Evolutionary conservation across 2,113 vertebrate genomes (phyloP).

Genomic region (Podarcis muralis): DNA sequence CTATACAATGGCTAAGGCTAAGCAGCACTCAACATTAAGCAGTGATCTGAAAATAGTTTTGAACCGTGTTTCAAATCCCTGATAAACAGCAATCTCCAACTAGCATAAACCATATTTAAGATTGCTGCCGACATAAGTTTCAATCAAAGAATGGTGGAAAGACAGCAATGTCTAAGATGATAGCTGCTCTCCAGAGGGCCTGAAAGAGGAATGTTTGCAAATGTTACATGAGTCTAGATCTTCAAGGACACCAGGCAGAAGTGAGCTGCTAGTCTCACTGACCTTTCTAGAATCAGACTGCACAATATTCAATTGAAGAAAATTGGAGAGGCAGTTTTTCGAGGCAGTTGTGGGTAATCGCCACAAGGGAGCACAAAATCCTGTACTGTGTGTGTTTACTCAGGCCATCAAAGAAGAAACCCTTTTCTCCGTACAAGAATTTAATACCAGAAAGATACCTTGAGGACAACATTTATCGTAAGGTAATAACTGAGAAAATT

Average conservation of each 20-base stretch:
- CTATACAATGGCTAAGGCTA: not conserved
- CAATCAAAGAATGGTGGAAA: not conserved
- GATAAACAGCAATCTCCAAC: not conserved
- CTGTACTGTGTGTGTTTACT: not conserved
- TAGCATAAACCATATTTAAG: not conserved
- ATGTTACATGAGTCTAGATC: not conserved
- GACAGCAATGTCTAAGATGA: not conserved
- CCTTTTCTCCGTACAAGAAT: slow-evolving; percentile 27
- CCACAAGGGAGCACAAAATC: slow-evolving; percentile 1
- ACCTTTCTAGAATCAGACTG: not conserved
- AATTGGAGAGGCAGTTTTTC: not conserved
- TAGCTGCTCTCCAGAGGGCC: not conserved
- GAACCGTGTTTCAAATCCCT: not conserved
- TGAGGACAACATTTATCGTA: slow-evolving; percentile 45
- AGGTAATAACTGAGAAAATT: slow-evolving; percentile 51
- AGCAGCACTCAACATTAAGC: not conserved
- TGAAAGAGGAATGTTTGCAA: not conserved
- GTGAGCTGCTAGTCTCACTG: not conserved
- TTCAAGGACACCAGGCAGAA: not conserved
- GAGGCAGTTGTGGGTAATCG: not conserved
- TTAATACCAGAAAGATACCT: slow-evolving; percentile 39
- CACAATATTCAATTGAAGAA: not conserved
- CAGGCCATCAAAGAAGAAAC: slow-evolving; percentile 4
- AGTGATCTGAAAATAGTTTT: not conserved
- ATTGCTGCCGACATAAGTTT: not conserved